Conservation (phyloP, 2,888 invertebrate species). For the Spilarctia lutea region DNA sequence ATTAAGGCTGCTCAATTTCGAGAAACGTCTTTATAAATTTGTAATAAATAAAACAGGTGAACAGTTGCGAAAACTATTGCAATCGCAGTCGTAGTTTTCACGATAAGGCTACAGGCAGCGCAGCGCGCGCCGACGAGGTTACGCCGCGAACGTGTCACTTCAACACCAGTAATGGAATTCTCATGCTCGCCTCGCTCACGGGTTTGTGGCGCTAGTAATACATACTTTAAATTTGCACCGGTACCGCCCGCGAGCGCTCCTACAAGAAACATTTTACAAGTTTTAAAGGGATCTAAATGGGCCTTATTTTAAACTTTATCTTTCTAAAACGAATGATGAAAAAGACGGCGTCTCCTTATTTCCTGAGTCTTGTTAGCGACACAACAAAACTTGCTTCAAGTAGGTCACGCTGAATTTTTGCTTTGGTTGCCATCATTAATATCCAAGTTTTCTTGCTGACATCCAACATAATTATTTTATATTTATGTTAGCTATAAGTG, state of each 20-base stretch:
- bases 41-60: constrained; percentile 5
- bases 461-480: constrained; percentile 9
- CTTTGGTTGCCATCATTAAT: constrained; percentile 20
- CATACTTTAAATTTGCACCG: constrained; percentile 85
- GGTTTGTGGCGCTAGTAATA: constrained; percentile 79
- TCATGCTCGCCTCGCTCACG: constrained; percentile 79
- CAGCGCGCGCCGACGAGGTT: constrained; percentile 51
- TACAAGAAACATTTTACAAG: constrained; percentile 75
- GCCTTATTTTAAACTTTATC: constrained; percentile 70
- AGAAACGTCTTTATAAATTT: background rate
- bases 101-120: constrained; percentile 36
- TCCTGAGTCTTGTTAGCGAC: constrained; percentile 35
- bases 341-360: constrained; percentile 39
- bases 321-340: constrained; percentile 48
- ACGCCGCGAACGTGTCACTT: constrained; percentile 71
- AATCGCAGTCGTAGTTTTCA: constrained; percentile 35
- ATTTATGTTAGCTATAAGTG: background rate
- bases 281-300: constrained; percentile 77
- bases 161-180: constrained; percentile 83
- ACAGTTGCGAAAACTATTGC: constrained; percentile 17
- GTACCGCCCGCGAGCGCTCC: constrained; percentile 75
- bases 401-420: constrained; percentile 27
- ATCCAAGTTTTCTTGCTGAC: constrained; percentile 19
- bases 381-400: constrained; percentile 27
- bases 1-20: background rate